Evolutionary conservation across 2,113 vertebrate species (phyloP).

Genomic region (Ictalurus furcatus): DNA sequence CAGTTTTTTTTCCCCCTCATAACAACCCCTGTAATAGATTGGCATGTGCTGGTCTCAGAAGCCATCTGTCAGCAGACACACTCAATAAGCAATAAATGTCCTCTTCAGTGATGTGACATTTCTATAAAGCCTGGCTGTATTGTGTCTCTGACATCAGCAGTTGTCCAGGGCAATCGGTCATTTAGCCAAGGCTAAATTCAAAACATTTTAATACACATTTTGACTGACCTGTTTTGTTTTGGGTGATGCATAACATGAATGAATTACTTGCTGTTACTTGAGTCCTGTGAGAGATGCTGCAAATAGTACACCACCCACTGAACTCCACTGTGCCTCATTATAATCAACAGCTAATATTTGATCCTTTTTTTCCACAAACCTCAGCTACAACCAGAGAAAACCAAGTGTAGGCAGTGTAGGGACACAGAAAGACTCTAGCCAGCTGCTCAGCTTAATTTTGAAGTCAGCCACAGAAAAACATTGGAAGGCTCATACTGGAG

Average conservation of each 20-base stretch:
- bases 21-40: slow-evolving; percentile 1
- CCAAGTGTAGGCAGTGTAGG: neutral
- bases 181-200: slow-evolving; percentile 24
- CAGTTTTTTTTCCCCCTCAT: neutral
- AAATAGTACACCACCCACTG: neutral
- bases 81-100: slow-evolving; percentile 48
- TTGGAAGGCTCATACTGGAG: slow-evolving; percentile 10
- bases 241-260: slow-evolving; percentile 5
- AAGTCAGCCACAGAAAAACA: slow-evolving; percentile 16
- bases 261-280: neutral
- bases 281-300: neutral
- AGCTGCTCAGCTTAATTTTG: slow-evolving; percentile 36
- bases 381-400: neutral
- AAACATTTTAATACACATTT: slow-evolving; percentile 5
- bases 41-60: slow-evolving; percentile 5
- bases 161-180: slow-evolving; percentile 37
- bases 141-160: slow-evolving; percentile 46
- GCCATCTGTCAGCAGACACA: slow-evolving; percentile 34
- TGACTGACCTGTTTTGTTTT: neutral
- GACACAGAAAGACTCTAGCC: slow-evolving; percentile 5
- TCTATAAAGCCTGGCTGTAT: slow-evolving; percentile 43
- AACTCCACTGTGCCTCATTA: neutral
- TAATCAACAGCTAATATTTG: slow-evolving; percentile 15
- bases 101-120: slow-evolving; percentile 42
- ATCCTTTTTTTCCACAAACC: neutral